A percentile compares a stretch with the other conserved stretches of the same genome.
phyloP scores from a whole-genome alignment of 2,888 invertebrate species.

The Drosophila pullipes region DNA sequence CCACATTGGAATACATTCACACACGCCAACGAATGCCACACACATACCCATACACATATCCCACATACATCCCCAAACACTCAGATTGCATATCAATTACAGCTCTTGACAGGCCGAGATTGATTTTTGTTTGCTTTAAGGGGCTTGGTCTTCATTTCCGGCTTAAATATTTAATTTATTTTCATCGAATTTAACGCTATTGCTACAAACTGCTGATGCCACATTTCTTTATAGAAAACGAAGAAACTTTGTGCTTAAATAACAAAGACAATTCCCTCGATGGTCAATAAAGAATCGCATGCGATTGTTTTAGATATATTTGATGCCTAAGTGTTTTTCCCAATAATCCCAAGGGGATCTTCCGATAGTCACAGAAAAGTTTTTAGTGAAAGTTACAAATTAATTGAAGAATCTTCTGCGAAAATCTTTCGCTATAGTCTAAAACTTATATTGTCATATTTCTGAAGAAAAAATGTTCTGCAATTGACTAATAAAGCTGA shows the following conservation, averaged over 20 bases:
- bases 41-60: conserved; percentile 6
- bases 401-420: background rate
- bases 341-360: background rate
- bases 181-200: conserved; percentile 1
- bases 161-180: conserved; percentile 27
- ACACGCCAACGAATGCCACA: conserved; percentile 23
- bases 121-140: conserved; percentile 66
- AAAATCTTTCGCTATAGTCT: background rate
- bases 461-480: background rate
- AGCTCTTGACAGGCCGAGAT: conserved; percentile 59
- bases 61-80: conserved; percentile 36
- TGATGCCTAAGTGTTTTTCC: background rate
- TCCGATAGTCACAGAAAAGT: background rate
- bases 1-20: conserved; percentile 49
- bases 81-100: conserved; percentile 66
- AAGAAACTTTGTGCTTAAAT: background rate
- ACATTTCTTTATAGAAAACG: background rate
- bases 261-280: background rate
- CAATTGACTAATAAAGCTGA: background rate
- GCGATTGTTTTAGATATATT: background rate
- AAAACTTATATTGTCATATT: background rate
- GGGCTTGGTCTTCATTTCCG: conserved; percentile 35
- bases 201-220: background rate
- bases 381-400: background rate
- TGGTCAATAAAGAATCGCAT: background rate